Evolutionary conservation across 1,140 invertebrate species (phyloP).

Genomic region (Acyrthosiphon pisum): DNA sequence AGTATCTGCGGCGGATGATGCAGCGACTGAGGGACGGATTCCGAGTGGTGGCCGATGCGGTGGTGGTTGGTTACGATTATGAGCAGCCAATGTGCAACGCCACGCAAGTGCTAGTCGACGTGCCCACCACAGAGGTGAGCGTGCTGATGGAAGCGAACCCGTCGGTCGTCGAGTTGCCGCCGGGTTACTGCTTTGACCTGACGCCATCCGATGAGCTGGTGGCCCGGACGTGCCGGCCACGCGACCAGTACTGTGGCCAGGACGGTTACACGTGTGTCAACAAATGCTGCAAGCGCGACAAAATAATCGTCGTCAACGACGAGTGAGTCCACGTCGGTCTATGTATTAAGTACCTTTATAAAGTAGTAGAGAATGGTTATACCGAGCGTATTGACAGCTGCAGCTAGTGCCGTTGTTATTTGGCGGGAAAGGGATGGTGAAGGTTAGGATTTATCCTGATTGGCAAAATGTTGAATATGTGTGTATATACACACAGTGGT

Average conservation of each 20-base stretch:
- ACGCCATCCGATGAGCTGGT: background rate
- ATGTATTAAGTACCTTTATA: too few species aligned
- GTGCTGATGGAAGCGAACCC: background rate
- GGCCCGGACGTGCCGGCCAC: conserved; percentile 26
- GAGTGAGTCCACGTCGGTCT: background rate
- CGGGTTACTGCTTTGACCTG: conserved; percentile 9
- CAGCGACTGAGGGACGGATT: background rate
- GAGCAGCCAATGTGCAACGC: background rate
- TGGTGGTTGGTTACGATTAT: conserved; percentile 31
- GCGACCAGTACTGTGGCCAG: background rate
- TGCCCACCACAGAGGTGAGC: background rate
- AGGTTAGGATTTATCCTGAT: too few species aligned
- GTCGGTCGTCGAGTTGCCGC: background rate
- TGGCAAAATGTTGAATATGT: too few species aligned
- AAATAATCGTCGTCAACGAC: background rate
- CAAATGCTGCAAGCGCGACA: conserved; percentile 20
- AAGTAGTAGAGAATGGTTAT: too few species aligned
- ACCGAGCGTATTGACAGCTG: background rate
- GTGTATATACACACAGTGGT: too few species aligned
- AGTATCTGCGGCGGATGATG: background rate
- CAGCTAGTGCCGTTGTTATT: too few species aligned
- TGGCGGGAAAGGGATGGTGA: too few species aligned
- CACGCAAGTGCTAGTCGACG: background rate
- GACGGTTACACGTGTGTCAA: conserved; percentile 28
- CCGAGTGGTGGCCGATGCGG: background rate